phyloP scores from a whole-genome alignment of 1,140 invertebrate genomes.

The Carposina sasakii region DNA sequence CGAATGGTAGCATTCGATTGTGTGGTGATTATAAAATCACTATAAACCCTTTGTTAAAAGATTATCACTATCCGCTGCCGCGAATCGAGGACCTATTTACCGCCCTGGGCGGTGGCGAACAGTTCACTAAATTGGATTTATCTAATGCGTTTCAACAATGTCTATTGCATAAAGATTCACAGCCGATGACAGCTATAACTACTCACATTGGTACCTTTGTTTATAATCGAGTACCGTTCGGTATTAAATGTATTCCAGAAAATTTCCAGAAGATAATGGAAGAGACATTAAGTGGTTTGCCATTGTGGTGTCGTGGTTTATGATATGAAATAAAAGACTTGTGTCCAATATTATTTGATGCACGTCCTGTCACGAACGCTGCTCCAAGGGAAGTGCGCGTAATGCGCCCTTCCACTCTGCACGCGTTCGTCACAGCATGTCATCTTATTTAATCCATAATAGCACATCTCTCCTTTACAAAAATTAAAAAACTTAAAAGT shows the following conservation, averaged over 20 bases:
- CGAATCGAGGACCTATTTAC: constrained; percentile 9
- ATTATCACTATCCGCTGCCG: constrained; percentile 21
- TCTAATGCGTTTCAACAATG: constrained; percentile 27
- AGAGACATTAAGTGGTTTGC: constrained; percentile 22
- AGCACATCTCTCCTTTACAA: no score
- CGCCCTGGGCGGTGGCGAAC: constrained; percentile 25
- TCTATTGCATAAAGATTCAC: constrained; percentile 22
- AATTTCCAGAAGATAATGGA: constrained; percentile 37
- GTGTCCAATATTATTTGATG: no score
- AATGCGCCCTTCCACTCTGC: no score
- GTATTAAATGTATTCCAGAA: constrained; percentile 28
- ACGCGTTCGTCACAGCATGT: no score
- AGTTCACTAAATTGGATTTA: constrained; percentile 33
- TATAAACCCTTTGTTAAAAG: constrained; percentile 25
- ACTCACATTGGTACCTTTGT: constrained; percentile 38
- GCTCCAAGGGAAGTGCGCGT: no score
- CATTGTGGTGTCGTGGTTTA: constrained; percentile 9
- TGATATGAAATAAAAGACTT: no score
- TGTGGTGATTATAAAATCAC: constrained; percentile 20
- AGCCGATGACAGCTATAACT: constrained; percentile 29
- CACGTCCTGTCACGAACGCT: no score
- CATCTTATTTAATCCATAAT: no score
- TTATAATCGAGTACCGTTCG: constrained; percentile 31
- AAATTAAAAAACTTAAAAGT: no score
- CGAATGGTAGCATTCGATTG: constrained; percentile 7